These are phyloP conservation scores for Drosophila falleni DNA, from an alignment of 2,888 invertebrate species.

Conservation along the genomic window DNA sequence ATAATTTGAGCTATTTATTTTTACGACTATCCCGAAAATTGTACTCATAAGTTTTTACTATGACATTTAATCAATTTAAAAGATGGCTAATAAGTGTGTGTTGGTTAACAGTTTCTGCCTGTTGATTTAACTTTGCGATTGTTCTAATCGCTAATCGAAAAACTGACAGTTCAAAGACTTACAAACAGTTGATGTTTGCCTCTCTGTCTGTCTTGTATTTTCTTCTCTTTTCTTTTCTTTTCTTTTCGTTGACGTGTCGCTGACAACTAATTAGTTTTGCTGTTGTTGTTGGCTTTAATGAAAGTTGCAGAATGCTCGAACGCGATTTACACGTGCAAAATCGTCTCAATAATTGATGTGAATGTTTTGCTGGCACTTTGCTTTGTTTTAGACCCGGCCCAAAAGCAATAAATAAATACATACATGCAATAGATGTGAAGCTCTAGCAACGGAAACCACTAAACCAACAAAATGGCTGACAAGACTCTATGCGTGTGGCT, in stretches of 20 bases:
- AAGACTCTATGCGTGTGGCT: conserved; percentile 48
- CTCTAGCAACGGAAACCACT: conserved; percentile 42
- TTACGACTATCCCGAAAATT: no score
- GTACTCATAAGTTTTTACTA: not conserved
- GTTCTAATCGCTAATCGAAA: conserved; percentile 19
- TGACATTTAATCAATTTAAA: not conserved
- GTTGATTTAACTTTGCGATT: conserved; percentile 16
- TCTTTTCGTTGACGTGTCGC: conserved; percentile 42
- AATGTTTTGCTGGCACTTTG: conserved; percentile 54
- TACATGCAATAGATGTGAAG: conserved; percentile 31
- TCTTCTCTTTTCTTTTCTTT: not conserved
- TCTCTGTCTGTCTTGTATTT: not conserved
- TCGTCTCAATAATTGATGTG: conserved; percentile 61
- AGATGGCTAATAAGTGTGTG: conserved; percentile 9
- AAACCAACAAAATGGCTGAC: conserved; percentile 57
- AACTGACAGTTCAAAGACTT: conserved; percentile 19
- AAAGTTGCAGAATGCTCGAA: conserved; percentile 24
- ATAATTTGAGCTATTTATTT: no score
- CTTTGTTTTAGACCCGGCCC: conserved; percentile 45
- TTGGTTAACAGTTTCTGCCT: conserved; percentile 4
- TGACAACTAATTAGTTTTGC: conserved; percentile 58
- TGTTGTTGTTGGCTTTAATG: conserved; percentile 15
- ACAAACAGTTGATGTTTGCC: not conserved
- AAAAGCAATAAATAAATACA: conserved; percentile 60
- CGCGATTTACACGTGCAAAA: conserved; percentile 62